Conservation (phyloP, 1,140 invertebrate species). For the Sitobion miscanthi region DNA sequence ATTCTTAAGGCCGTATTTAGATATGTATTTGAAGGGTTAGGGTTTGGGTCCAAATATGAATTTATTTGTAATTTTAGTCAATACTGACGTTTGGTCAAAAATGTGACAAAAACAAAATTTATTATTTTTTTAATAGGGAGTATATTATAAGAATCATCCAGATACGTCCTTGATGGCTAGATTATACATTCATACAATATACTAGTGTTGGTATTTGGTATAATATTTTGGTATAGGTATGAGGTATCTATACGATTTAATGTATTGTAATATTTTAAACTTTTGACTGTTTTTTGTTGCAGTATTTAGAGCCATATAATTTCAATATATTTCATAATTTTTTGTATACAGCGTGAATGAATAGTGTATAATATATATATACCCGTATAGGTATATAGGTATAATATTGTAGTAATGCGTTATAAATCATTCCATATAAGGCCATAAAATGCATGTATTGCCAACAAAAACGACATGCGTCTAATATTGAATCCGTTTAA, state of each 20-base stretch:
- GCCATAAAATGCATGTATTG: background rate
- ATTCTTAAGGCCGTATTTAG: background rate
- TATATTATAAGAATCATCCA: background rate
- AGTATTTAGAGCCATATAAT: background rate
- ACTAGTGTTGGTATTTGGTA: background rate
- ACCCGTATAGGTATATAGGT: no score
- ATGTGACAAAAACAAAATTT: background rate
- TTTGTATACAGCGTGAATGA: background rate
- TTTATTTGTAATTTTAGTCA: background rate
- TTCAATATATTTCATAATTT: background rate
- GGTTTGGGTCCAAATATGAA: background rate
- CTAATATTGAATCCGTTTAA: background rate
- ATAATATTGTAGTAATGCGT: background rate
- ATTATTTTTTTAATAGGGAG: background rate
- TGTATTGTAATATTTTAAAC: background rate
- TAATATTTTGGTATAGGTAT: background rate
- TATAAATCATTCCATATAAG: slow-evolving; percentile 16
- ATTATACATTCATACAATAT: background rate
- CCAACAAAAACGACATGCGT: background rate
- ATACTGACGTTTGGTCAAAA: background rate
- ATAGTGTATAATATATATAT: background rate
- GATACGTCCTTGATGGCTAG: no score
- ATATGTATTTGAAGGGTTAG: background rate
- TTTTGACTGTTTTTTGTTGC: background rate
- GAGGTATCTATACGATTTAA: background rate